phyloP scores from a whole-genome alignment of 2,113 vertebrate genomes.

The Megaceryle maxima region DNA sequence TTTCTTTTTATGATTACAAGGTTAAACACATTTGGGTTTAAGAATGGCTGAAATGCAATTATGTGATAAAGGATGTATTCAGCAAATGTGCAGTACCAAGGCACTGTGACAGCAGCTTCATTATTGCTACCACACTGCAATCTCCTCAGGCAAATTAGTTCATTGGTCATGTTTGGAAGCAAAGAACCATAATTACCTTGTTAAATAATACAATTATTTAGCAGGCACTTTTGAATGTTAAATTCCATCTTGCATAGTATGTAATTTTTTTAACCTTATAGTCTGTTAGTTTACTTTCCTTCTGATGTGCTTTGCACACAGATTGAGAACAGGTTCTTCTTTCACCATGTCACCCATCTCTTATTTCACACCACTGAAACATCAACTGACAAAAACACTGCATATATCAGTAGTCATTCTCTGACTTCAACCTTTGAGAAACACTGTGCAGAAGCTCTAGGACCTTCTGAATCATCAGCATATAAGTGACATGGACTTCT shows the following conservation, averaged over 20 bases:
- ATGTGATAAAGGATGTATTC: neutral
- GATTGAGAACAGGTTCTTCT: slow-evolving; percentile 29
- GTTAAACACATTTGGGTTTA: neutral
- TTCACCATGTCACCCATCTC: neutral
- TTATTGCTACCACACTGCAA: slow-evolving; percentile 33
- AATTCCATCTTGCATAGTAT: slow-evolving; percentile 14
- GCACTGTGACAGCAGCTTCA: slow-evolving; percentile 20
- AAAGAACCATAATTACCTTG: slow-evolving; percentile 33
- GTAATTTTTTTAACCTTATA: neutral
- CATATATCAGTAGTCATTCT: neutral
- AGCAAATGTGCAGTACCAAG: neutral
- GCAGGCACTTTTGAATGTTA: neutral
- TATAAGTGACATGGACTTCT: accelerated
- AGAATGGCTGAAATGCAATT: slow-evolving; percentile 15
- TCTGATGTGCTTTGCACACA: neutral
- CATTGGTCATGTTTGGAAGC: slow-evolving; percentile 42
- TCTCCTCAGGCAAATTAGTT: slow-evolving; percentile 20
- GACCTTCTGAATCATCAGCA: neutral
- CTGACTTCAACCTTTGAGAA: neutral
- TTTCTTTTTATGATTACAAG: neutral
- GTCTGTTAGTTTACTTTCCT: slow-evolving; percentile 5
- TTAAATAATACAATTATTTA: slow-evolving; percentile 51
- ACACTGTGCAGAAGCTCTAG: neutral
- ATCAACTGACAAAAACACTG: slow-evolving; percentile 10
- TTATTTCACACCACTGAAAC: slow-evolving; percentile 8